Conservation (phyloP, 2,113 vertebrate species). For the Callipepla squamata region DNA sequence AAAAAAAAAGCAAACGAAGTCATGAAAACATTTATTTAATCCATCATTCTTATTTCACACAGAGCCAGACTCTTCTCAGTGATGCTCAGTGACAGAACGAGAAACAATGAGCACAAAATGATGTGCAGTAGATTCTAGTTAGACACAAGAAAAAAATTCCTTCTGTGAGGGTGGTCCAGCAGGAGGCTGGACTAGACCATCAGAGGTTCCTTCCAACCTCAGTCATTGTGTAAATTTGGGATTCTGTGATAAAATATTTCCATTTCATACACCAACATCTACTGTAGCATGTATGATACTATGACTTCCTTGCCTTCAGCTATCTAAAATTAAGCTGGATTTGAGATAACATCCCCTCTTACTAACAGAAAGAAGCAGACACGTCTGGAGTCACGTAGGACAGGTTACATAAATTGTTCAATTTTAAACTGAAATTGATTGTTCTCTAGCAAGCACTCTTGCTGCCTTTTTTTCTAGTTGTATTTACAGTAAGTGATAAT, state of each 20-base stretch:
- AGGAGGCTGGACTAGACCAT: neutral
- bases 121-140: neutral
- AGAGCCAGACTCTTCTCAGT: no score
- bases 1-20: no score
- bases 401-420: neutral
- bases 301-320: neutral
- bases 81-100: no score
- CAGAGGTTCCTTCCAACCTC: neutral
- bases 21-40: no score
- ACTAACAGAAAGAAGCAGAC: neutral
- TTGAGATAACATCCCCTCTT: neutral
- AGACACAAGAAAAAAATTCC: neutral
- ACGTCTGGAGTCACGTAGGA: neutral
- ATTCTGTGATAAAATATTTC: neutral
- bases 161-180: neutral
- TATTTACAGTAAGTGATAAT: neutral
- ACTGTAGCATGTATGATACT: neutral
- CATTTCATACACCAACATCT: neutral
- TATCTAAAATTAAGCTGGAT: neutral
- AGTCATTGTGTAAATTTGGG: neutral
- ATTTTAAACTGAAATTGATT: neutral
- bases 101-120: no score
- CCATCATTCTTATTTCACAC: no score
- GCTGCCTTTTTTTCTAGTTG: neutral
- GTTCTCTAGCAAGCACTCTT: neutral